Evolutionary conservation across 2,888 invertebrate genomes (phyloP), one percentile per base, ranked within the genome.

Genomic region (Hyalella azteca): DNA sequence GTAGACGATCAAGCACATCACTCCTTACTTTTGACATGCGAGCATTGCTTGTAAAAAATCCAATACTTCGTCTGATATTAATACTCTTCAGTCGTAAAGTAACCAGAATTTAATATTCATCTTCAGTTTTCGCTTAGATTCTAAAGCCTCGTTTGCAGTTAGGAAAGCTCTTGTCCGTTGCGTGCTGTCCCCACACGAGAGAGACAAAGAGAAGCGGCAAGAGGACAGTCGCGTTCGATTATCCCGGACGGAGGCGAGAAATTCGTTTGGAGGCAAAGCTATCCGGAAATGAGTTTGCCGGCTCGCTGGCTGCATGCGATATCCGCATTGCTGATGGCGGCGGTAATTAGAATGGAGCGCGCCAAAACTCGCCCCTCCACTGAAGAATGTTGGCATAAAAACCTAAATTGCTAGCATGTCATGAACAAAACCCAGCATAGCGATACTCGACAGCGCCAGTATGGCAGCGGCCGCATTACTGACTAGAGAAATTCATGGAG

Each of bases 271-370:
- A 66, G 66, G 26, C 66, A 66, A 66, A 66, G 66, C 29, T 29
- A 29, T 66, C 36, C 66, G 66, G 66, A 66, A 66, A 66, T 66
- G 66, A 66, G 66, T 66, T 66, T 66, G 66, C 66, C 66, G 66
- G 66, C 66, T 66, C 66, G 66, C 66, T 66, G 66, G 66, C 36
- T 66, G 66, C 66, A 29, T 66, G 66, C 66, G 66, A 66, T 66
- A 66, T 66, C 66, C 66, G 66, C 66, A 66, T 15, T 66, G 66
- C 36, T 66, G 66, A 66, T 66, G 66, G 66, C 66, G 19, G 36
- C 66, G 22, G 66, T 66, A 66, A 66, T 66, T 66, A 66, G 66
- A 66, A 66, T 66, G 66, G 36, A 36, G 66, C 66, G 66, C 32
- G 29, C 66, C 66, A 29, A 66, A 66, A 66, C 66, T 66, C 66